phyloP scores from a whole-genome alignment of 2,797 vertebrate species.

The Esox masquinongy region DNA sequence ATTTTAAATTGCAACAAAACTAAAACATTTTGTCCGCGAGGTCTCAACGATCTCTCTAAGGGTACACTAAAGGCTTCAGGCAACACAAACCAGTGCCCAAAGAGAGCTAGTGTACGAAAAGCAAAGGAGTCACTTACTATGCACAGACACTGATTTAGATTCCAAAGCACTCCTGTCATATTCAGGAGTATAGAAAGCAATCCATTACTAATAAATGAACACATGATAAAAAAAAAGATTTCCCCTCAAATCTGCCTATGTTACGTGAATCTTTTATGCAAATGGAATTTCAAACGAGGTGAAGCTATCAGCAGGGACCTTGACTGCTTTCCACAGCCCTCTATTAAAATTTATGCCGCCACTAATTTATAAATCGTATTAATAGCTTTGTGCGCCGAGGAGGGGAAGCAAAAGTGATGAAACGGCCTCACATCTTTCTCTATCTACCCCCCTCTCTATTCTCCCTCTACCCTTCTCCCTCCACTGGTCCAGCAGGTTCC shows the following conservation, averaged over 20 bases:
- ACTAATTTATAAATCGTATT: conserved; percentile 84
- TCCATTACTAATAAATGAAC: conserved; percentile 83
- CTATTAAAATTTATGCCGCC: conserved; percentile 83
- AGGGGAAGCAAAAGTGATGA: conserved; percentile 64
- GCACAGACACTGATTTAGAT: conserved; percentile 74
- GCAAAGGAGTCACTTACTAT: conserved; percentile 61
- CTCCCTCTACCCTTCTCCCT: conserved; percentile 47
- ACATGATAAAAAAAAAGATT: conserved; percentile 70
- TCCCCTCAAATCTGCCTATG: conserved; percentile 72
- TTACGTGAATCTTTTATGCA: conserved; percentile 86
- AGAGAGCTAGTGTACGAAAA: conserved; percentile 25
- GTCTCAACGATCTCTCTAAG: too few relatives aligned
- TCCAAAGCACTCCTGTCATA: conserved; percentile 72
- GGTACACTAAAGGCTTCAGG: too few relatives aligned
- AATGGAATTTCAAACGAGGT: conserved; percentile 87
- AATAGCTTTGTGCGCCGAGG: conserved; percentile 68
- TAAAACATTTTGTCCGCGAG: too few relatives aligned
- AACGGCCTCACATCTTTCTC: conserved; percentile 51
- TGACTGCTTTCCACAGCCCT: conserved; percentile 75
- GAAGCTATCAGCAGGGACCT: conserved; percentile 77
- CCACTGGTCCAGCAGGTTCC: conserved; percentile 50
- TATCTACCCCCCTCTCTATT: conserved; percentile 34
- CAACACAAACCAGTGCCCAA: neutral
- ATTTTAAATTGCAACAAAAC: too few relatives aligned
- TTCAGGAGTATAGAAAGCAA: conserved; percentile 63